Percentiles rank a stretch among this genome's conserved stretches.
Evolutionary conservation across 1,140 invertebrate species (phyloP).

Genomic region (Drosophila albomicans): DNA sequence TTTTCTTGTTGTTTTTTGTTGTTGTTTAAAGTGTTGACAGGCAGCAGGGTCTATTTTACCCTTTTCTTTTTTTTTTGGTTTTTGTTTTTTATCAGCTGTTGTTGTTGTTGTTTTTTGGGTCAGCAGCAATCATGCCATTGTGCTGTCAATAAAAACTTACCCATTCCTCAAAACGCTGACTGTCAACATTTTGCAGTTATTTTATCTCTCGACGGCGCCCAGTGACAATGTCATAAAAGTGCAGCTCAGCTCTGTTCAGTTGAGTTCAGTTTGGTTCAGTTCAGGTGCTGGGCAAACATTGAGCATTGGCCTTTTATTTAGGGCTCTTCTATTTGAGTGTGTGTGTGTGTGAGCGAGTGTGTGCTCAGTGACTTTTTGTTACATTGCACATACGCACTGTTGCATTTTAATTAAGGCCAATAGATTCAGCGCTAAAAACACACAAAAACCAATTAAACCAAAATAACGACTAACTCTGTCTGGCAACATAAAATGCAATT

Average conservation of each 20-base stretch:
- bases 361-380: conserved; percentile 71
- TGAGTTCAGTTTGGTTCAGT: conserved; percentile 31
- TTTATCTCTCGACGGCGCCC: conserved; percentile 56
- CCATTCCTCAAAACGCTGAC: conserved; percentile 26
- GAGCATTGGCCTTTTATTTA: conserved; percentile 33
- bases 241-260: conserved; percentile 24
- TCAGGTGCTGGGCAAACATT: conserved; percentile 51
- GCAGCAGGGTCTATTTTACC: conserved; percentile 27
- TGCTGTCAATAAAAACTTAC: conserved; percentile 76
- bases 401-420: conserved; percentile 79
- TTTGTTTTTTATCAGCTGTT: conserved; percentile 1
- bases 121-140: conserved; percentile 76
- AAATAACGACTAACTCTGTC: conserved; percentile 55
- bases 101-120: conserved; percentile 46
- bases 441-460: conserved; percentile 79
- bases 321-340: conserved; percentile 31
- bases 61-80: conserved; percentile 30
- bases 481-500: conserved; percentile 77
- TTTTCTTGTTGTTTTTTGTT: neutral
- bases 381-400: conserved; percentile 75
- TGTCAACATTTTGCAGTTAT: conserved; percentile 81
- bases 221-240: conserved; percentile 55
- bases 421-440: conserved; percentile 68
- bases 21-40: conserved; percentile 60
- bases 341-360: conserved; percentile 18